Evolutionary conservation across 2,113 vertebrate genomes (phyloP).

Genomic region (Pungitius pungitius): DNA sequence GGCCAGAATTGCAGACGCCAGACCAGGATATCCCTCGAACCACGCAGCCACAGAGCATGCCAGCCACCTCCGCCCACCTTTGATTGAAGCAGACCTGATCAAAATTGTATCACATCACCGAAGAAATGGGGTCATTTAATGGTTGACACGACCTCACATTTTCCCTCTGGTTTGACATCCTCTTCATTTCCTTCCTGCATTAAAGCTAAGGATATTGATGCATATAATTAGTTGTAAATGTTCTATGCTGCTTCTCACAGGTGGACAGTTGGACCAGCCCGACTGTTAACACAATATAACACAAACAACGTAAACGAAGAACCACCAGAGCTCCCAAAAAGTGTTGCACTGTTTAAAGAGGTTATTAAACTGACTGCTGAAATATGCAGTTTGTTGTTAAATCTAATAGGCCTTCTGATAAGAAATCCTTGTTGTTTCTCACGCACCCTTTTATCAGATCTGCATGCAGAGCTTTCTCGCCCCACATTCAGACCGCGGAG

Average conservation of each 20-base stretch:
- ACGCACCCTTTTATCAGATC: neutral
- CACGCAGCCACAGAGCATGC: slow-evolving; percentile 35
- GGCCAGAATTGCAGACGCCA: slow-evolving; percentile 59
- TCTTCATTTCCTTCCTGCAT: neutral
- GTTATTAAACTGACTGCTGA: slow-evolving; percentile 6
- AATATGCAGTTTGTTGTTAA: slow-evolving; percentile 24
- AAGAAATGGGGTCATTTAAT: slow-evolving; percentile 18
- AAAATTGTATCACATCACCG: slow-evolving; percentile 29
- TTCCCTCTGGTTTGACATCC: slow-evolving; percentile 11
- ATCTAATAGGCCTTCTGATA: neutral
- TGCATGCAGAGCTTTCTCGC: neutral
- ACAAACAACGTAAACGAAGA: neutral
- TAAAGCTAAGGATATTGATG: neutral
- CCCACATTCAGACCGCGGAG: neutral
- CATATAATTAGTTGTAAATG: neutral
- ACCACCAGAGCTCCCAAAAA: neutral
- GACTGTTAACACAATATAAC: neutral
- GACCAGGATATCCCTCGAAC: slow-evolving; percentile 29
- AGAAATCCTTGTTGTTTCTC: slow-evolving; percentile 28
- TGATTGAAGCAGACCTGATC: slow-evolving; percentile 49
- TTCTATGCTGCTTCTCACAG: neutral
- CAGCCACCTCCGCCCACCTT: slow-evolving; percentile 14
- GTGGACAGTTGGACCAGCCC: neutral
- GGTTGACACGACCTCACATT: slow-evolving; percentile 1
- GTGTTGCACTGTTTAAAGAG: slow-evolving; percentile 4